phyloP scores from a whole-genome alignment of 2,888 invertebrate genomes.

The Masnerella sp. region DNA sequence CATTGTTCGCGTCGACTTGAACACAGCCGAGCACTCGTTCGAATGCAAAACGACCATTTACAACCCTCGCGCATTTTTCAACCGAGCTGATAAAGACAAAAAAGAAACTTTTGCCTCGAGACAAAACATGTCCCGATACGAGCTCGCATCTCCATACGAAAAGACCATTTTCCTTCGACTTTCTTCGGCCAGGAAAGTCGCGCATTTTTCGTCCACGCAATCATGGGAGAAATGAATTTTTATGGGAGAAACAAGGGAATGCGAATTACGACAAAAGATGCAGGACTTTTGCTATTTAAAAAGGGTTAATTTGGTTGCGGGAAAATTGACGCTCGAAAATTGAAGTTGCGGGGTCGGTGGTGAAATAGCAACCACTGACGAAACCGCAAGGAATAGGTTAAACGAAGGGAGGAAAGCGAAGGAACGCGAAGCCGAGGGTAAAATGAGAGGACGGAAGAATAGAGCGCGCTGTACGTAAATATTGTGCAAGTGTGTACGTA shows the following conservation, averaged over 20 bases:
- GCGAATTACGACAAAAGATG: conserved; percentile 5
- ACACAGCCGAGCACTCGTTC: too few species aligned
- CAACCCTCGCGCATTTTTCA: too few species aligned
- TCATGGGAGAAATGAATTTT: too few species aligned
- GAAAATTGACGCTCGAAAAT: conserved; percentile 71
- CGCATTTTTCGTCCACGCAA: too few species aligned
- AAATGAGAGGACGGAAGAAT: conserved; percentile 61
- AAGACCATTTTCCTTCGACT: background rate
- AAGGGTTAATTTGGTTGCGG: conserved; percentile 73
- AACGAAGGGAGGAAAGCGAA: conserved; percentile 46
- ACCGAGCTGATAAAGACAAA: too few species aligned
- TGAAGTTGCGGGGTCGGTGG: conserved; percentile 52
- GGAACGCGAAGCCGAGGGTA: conserved; percentile 43
- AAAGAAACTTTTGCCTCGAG: too few species aligned
- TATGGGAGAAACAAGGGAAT: conserved; percentile 15
- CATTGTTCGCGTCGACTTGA: too few species aligned
- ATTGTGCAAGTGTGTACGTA: conserved; percentile 60
- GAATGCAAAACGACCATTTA: too few species aligned
- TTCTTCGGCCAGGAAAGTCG: background rate
- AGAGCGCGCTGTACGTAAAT: conserved; percentile 58
- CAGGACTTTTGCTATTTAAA: conserved; percentile 48
- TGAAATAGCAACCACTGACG: conserved; percentile 24
- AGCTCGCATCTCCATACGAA: background rate
- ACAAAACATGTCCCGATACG: too few species aligned
- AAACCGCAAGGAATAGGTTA: conserved; percentile 2